Base-by-base conservation (phyloP, 1,140 invertebrate genomes). In the Fopius arisanus region DNA sequence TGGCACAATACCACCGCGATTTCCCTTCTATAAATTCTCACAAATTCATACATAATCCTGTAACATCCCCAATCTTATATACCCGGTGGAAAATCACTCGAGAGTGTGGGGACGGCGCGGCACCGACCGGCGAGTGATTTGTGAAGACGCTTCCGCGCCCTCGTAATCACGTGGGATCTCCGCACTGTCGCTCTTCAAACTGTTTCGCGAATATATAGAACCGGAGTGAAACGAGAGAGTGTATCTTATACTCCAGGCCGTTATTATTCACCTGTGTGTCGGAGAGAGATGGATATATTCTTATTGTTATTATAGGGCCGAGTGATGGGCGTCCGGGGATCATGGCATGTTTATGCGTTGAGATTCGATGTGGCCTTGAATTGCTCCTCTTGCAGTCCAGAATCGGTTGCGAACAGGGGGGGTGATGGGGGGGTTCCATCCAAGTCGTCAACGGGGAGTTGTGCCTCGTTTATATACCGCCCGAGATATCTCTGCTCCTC, bases 151-250 rank as follows among this genome's bases (percentile, higher is more conserved):
- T 87, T 83, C 81, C 80, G 84, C 80, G 80, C n/a, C 1, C 77
- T 83, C 84, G 85, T 86, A 87, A 87, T 87, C 85, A 87, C 84
- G 84, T 86, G 84, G 81, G 83, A 87, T 87, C 85, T 87, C 79
- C 70, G 73, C 68, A 73, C 78, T 78, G 78, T 78, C 75, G 67
- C 31, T 73, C 54, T 29, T 65, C 66, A 65, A 59, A 65, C 62
- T 16, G 62, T 65, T 29, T 65, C 29, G 14, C 66, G 48, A 28
- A 28, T 51, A 59, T 21, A 69, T 65, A 69, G 59, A 33, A 43
- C 48, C 48, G 43, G 28, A 63, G 28, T 43, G 62, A 65, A 74
- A 51, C 14, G 65, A 73, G 9, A 67, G 41, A 62, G 48, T 59
- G 77, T 63, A 70, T 77, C 73, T 21, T 29, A 59, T 59, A 59